Base-by-base conservation (phyloP, 1,140 invertebrate genomes). In the Nymphalis io region DNA sequence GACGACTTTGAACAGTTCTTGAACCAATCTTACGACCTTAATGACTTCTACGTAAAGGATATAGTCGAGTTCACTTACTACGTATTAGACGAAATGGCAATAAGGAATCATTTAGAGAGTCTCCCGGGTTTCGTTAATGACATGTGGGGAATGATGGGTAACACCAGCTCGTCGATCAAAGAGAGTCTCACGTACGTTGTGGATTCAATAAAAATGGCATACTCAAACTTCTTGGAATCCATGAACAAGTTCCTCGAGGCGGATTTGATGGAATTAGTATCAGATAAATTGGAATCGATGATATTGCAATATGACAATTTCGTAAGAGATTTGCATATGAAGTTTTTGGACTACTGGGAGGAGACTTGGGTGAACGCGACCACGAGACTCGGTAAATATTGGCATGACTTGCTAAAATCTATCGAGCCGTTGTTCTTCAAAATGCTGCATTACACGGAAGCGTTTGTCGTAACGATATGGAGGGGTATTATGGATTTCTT, bases 21-120 rank as follows among this genome's bases (percentile, higher is more conserved):
- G 1, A 96, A 97, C 78, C 90, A 95, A 33, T 96, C 96, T 0
- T 97, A 97, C 72, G 93, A 95, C 57, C 93, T 94, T 1, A 97
- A 97, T 76, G 96, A 97, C 61, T 97, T 97, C 83, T 97, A 97
- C 68, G 93, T 96, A 1, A 95, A 95, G 83, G 95, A 97, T 81
- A 93, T 97, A 1, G 93, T 95, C 0, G 93, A 93, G 40, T 93
- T 96, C 23, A 94, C 93, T 0, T 85, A 95, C 48, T 94, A 94
- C 21, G 91, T 96, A 0, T 91, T 96, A 13, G 96, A 97, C 70
- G 95, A 97, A 80, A 92, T 97, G 67, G 94, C 96, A 0, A 93
- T 97, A n/a, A 92, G 94, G 51, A 94, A 95, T 78, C 95, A 96
- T 81, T 94, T 96, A 70, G 93, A 96, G 73, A 95, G 95, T 2